Evolutionary conservation across 2,888 invertebrate species (phyloP).

Genomic region (Neria commutata): DNA sequence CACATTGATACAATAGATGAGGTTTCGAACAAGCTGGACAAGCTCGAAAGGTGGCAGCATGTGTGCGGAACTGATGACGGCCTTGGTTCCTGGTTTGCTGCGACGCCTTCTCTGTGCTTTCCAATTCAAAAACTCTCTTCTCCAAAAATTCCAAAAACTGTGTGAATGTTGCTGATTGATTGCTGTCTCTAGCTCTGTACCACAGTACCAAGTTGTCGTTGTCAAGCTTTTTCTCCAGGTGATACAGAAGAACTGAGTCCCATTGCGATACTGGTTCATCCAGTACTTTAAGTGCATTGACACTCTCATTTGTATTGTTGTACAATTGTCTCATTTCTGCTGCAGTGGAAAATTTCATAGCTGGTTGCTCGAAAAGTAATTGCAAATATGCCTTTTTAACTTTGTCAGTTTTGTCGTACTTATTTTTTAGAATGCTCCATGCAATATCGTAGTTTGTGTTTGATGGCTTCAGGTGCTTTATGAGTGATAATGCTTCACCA

Average conservation of each 20-base stretch:
- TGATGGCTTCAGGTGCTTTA: slow-evolving; percentile 26
- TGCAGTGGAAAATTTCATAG: slow-evolving; percentile 11
- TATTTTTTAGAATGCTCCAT: slow-evolving; percentile 24
- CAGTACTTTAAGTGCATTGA: slow-evolving; percentile 23
- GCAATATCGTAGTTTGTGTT: slow-evolving; percentile 26
- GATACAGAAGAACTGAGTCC: slow-evolving; percentile 20
- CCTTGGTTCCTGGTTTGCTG: background rate
- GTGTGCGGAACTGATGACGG: background rate
- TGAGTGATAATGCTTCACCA: slow-evolving; percentile 23
- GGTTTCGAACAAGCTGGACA: slow-evolving; percentile 14
- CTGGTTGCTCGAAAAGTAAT: slow-evolving; percentile 16
- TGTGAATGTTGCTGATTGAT: slow-evolving; percentile 8
- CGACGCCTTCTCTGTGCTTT: slow-evolving; percentile 8
- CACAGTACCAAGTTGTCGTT: slow-evolving; percentile 19
- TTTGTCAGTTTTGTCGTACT: slow-evolving; percentile 25
- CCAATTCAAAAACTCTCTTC: slow-evolving; percentile 19
- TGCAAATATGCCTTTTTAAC: slow-evolving; percentile 21
- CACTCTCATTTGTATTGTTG: slow-evolving; percentile 19
- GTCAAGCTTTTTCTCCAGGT: slow-evolving; percentile 27
- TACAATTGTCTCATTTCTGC: slow-evolving; percentile 14
- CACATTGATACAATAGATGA: slow-evolving; percentile 18
- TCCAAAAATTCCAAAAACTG: slow-evolving; percentile 22
- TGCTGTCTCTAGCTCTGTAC: slow-evolving; percentile 16
- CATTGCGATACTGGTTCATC: slow-evolving; percentile 21
- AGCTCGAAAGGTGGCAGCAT: background rate